These are phyloP conservation scores for rat (Rattus norvegicus) DNA, from an alignment of 2,113 vertebrate genomes.

Conservation along the genomic window DNA sequence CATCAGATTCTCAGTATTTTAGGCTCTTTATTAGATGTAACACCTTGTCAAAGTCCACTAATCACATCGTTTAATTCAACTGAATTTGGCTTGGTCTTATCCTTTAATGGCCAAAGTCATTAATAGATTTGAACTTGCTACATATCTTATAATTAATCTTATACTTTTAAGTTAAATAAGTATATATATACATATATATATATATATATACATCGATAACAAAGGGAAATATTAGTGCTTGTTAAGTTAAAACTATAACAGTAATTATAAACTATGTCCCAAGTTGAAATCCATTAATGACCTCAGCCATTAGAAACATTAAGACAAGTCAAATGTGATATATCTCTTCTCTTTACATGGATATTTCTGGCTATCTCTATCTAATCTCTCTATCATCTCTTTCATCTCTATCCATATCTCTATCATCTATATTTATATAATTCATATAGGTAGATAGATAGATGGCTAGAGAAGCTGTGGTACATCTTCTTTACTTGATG, in stretches of 20 bases:
- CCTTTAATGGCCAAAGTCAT: not conserved
- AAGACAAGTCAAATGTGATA: not conserved
- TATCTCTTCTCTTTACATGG: no score
- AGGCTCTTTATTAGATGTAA: constrained; percentile 9
- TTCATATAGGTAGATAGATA: not conserved
- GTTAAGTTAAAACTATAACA: not conserved
- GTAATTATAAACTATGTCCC: not conserved
- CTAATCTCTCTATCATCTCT: no score
- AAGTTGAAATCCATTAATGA: not conserved
- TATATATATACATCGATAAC: not conserved
- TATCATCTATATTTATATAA: not conserved
- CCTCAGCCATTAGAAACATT: not conserved
- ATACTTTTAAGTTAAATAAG: not conserved
- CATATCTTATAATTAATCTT: not conserved
- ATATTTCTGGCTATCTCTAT: no score
- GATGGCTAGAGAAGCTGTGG: not conserved
- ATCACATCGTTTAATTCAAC: not conserved
- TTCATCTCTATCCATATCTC: no score
- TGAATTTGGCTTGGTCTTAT: not conserved
- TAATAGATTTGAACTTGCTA: not conserved
- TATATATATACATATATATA: not conserved
- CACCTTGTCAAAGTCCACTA: not conserved
- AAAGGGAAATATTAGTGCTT: not conserved
- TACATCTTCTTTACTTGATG: not conserved
- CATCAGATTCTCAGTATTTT: not conserved